phyloP scores from a whole-genome alignment of 2,113 vertebrate genomes.

The Oncorhynchus nerka region DNA sequence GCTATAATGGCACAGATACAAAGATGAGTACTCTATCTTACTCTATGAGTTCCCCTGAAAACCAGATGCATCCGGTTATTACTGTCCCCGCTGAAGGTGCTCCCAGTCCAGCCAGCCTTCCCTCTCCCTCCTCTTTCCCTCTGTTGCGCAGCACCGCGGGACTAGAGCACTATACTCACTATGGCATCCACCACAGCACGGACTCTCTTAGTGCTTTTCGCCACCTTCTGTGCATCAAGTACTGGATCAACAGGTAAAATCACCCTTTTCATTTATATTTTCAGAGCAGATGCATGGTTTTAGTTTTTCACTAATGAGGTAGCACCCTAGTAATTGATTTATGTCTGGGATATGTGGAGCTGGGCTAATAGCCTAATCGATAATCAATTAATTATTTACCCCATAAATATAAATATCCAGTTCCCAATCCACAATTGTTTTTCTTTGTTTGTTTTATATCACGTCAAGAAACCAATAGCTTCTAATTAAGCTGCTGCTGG shows the following conservation, averaged over 20 bases:
- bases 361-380: too few species aligned
- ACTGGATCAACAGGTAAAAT: constrained; percentile 68
- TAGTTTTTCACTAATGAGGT: background rate
- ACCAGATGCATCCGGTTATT: constrained; percentile 37
- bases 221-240: constrained; percentile 66
- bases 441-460: background rate
- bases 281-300: constrained; percentile 27
- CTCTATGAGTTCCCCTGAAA: background rate
- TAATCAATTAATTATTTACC: background rate
- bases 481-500: background rate
- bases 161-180: constrained; percentile 58
- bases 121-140: constrained; percentile 25
- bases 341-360: background rate
- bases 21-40: too few species aligned
- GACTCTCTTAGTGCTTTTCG: constrained; percentile 71
- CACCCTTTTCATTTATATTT: background rate
- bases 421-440: background rate
- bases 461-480: background rate
- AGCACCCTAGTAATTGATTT: background rate
- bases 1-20: too few species aligned
- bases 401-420: background rate
- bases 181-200: constrained; percentile 74
- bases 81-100: background rate
- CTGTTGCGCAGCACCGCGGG: constrained; percentile 52
- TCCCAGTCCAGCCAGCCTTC: constrained; percentile 29